Percentiles rank a stretch among this genome's conserved stretches.
Evolutionary conservation across 2,113 vertebrate genomes (phyloP).

Genomic region (Tupaia chinensis): DNA sequence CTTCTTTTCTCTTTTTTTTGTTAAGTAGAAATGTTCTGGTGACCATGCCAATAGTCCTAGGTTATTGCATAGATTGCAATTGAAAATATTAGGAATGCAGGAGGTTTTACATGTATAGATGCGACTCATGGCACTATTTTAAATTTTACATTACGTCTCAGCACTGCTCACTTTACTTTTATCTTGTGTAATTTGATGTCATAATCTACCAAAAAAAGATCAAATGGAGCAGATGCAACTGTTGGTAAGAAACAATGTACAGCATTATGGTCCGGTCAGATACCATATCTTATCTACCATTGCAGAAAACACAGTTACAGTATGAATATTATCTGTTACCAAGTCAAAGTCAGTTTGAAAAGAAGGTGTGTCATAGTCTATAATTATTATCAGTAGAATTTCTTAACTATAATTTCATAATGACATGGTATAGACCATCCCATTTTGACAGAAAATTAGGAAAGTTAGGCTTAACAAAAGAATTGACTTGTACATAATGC

Average conservation of each 20-base stretch:
- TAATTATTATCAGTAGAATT: slow-evolving; percentile 41
- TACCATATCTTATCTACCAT: slow-evolving; percentile 47
- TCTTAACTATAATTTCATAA: slow-evolving; percentile 23
- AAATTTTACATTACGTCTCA: slow-evolving; percentile 76
- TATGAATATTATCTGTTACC: slow-evolving; percentile 20
- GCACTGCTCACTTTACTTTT: slow-evolving; percentile 83
- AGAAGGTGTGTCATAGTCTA: slow-evolving; percentile 52
- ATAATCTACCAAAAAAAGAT: slow-evolving; percentile 47
- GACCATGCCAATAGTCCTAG: slow-evolving; percentile 77
- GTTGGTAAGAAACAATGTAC: slow-evolving; percentile 58
- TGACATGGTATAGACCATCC: not conserved
- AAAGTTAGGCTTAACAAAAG: slow-evolving; percentile 11
- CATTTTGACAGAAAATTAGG: slow-evolving; percentile 21
- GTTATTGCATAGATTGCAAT: slow-evolving; percentile 81
- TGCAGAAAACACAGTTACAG: slow-evolving; percentile 57
- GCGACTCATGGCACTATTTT: slow-evolving; percentile 82
- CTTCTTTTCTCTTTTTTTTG: slow-evolving; percentile 62
- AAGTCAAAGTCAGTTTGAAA: slow-evolving; percentile 51
- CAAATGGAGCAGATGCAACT: slow-evolving; percentile 76
- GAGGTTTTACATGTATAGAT: slow-evolving; percentile 79
- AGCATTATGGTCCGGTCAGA: slow-evolving; percentile 72
- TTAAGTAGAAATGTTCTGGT: slow-evolving; percentile 83
- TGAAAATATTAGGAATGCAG: slow-evolving; percentile 79
- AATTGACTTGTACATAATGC: slow-evolving; percentile 30
- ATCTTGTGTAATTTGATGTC: slow-evolving; percentile 79